These are phyloP conservation scores for Boulengeromyrus knoepffleri DNA, from an alignment of 2,113 vertebrate species.

Conservation along the genomic window DNA sequence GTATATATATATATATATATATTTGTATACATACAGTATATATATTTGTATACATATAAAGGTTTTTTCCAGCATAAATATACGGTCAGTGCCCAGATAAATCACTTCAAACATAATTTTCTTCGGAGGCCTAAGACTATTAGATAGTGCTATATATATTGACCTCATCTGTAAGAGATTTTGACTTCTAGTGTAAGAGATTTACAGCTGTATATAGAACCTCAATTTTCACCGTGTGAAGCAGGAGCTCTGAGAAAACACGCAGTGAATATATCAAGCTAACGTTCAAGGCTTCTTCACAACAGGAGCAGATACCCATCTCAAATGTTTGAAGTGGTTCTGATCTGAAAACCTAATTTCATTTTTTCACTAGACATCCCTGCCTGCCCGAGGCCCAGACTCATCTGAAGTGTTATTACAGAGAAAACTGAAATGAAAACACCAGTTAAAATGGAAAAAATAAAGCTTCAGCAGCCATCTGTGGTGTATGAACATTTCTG, in stretches of 20 bases:
- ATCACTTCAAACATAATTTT: not conserved
- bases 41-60: not conserved
- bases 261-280: not conserved
- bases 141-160: not conserved
- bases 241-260: not conserved
- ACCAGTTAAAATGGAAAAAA: slow-evolving; percentile 41
- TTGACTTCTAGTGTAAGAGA: not conserved
- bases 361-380: slow-evolving; percentile 92
- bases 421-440: slow-evolving; percentile 91
- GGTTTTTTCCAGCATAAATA: not conserved
- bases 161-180: not conserved
- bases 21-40: not conserved
- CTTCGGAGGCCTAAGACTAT: not conserved
- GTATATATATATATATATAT: not conserved
- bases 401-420: slow-evolving; percentile 95
- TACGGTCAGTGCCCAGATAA: not conserved
- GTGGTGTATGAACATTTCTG: slow-evolving; percentile 54
- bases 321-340: slow-evolving; percentile 3
- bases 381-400: slow-evolving; percentile 87
- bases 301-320: not conserved
- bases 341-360: slow-evolving; percentile 98
- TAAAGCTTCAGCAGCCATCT: slow-evolving; percentile 54
- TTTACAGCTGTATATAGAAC: not conserved
- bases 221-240: not conserved
- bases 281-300: not conserved